Base-by-base conservation (phyloP, 2,113 vertebrate species). In the Trochalopteron elliotii region DNA sequence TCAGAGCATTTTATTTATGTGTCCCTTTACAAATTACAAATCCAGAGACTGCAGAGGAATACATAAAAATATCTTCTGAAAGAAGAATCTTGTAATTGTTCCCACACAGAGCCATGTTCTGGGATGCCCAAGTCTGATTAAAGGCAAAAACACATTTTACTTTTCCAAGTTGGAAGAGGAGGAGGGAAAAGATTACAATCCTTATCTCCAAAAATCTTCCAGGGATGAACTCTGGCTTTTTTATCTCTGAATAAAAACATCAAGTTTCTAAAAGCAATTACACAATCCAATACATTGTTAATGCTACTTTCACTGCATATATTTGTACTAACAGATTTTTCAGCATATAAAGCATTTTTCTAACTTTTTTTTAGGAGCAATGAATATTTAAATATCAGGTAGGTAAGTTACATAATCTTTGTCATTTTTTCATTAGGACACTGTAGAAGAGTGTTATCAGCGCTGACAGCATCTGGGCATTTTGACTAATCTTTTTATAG, bases 401-500 rank as follows among this genome's bases (percentile, higher is more conserved):
- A 96, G 87, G 44, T 87, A 90, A 84, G 39, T 96, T 95, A 96
- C 84, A 95, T 77, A 96, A 95, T 78, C 67, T 83, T 64, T 87
- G 53, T 61, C 7, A 25, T 68, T 90, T 88, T 65, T 78, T 82
- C 59, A 80, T 92, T 89, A 90, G 72, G 56, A 93, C 42, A 49
- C 84, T 93, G 77, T 52, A 94, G 84, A 96, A 94, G 27, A 94
- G 67, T 68, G 94, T 96, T 94, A 94, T 93, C 76, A 87, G 35
- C 42, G 59, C 35, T 94, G 83, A 91, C 86, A 96, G 77, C 69
- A 52, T 85, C 86, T 85, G 45, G 56, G 71, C 79, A 93, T 94
- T 87, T 87, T 88, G 69, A 96, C 92, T 94, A 89, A 96, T 97
- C 63, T 96, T 96, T 97, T 94, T 89, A 94, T 50, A 96, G 87